Evolutionary conservation across 2,113 vertebrate species (phyloP).

Genomic region (Origma solitaria): DNA sequence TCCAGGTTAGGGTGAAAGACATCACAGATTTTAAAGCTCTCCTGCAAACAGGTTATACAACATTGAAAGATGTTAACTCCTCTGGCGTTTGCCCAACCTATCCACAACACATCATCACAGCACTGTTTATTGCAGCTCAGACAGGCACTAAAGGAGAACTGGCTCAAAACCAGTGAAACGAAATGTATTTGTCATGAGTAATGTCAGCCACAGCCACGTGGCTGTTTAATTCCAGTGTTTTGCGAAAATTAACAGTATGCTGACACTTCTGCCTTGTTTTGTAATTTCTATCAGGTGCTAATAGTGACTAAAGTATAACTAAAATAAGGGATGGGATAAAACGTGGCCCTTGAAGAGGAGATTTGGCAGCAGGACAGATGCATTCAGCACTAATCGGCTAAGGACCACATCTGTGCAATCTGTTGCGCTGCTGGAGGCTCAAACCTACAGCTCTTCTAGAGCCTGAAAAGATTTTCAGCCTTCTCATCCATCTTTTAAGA

Average conservation of each 20-base stretch:
- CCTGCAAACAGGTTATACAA: background rate
- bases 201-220: accelerated
- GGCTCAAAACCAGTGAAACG: background rate
- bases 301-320: background rate
- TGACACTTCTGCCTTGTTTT: background rate
- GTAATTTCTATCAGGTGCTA: background rate
- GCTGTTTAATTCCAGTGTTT: background rate
- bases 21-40: background rate
- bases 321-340: background rate
- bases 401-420: background rate
- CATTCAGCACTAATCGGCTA: background rate
- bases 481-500: background rate
- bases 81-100: background rate
- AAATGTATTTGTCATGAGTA: background rate
- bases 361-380: background rate
- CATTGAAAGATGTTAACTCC: background rate
- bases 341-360: accelerated
- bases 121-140: background rate
- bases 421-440: background rate
- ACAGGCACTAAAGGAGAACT: background rate
- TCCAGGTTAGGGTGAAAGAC: background rate
- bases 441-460: background rate
- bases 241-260: background rate
- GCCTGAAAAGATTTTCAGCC: background rate
- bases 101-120: background rate